These are phyloP conservation scores for Muschampia plurimacula DNA, from an alignment of 2,888 invertebrate genomes.

Conservation along the genomic window DNA sequence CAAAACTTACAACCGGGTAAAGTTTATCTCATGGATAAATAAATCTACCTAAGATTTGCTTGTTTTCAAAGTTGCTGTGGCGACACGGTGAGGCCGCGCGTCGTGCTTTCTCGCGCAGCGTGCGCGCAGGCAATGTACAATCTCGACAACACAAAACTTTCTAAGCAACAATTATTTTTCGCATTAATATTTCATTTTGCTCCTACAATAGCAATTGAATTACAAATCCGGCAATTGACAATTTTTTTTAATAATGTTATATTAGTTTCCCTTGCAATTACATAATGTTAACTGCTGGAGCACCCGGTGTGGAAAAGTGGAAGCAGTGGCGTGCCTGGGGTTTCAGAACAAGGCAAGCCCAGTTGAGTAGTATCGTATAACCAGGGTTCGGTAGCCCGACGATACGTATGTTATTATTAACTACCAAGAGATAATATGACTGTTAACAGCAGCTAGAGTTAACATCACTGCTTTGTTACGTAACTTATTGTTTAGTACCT, in stretches of 20 bases:
- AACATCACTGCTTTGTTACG: too few relatives aligned
- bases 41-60: background rate
- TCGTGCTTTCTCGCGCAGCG: slow-evolving; percentile 84
- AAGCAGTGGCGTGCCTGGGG: too few relatives aligned
- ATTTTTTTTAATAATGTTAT: background rate
- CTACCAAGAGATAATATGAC: too few relatives aligned
- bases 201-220: slow-evolving; percentile 66
- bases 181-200: slow-evolving; percentile 82
- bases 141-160: slow-evolving; percentile 80
- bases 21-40: background rate
- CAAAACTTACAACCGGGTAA: background rate
- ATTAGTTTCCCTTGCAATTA: too few relatives aligned
- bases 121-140: slow-evolving; percentile 80
- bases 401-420: too few relatives aligned
- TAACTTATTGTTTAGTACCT: too few relatives aligned
- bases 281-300: too few relatives aligned
- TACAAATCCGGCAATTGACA: slow-evolving; percentile 40
- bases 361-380: too few relatives aligned
- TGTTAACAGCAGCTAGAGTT: too few relatives aligned
- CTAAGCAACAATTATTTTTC: slow-evolving; percentile 84
- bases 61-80: background rate
- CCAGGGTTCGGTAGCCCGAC: too few relatives aligned
- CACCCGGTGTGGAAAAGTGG: too few relatives aligned
- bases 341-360: too few relatives aligned
- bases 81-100: slow-evolving; percentile 47